phyloP scores from a whole-genome alignment of 2,113 vertebrate species.

The Columbina picui region DNA sequence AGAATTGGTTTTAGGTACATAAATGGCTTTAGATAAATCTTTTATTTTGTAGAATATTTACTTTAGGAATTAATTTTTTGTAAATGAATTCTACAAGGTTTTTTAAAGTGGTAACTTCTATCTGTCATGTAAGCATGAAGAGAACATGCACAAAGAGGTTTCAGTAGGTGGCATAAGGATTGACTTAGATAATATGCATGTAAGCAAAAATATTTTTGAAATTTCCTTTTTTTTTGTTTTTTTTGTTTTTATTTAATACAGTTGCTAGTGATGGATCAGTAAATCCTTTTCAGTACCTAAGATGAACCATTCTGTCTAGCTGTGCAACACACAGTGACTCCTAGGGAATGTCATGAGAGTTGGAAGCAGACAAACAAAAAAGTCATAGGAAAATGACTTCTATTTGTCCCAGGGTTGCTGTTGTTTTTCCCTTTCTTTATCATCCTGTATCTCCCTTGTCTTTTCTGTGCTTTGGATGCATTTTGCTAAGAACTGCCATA shows the following conservation, averaged over 20 bases:
- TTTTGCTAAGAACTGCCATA: neutral
- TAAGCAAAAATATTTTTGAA: neutral
- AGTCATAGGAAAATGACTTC: neutral
- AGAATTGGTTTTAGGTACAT: neutral
- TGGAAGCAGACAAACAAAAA: neutral
- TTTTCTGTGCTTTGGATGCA: neutral
- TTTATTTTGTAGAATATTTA: neutral
- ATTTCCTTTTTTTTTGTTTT: neutral
- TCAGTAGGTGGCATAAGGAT: neutral
- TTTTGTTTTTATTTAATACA: neutral
- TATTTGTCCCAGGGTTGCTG: neutral
- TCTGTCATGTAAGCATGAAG: neutral
- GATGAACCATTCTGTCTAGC: neutral
- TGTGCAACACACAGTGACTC: neutral
- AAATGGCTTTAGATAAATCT: neutral
- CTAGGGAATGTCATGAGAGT: neutral
- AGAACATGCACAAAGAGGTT: neutral
- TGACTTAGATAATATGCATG: neutral
- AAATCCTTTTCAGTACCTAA: neutral
- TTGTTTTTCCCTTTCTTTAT: neutral
- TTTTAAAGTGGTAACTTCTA: neutral
- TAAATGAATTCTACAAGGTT: neutral
- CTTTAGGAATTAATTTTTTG: neutral
- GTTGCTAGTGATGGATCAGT: neutral
- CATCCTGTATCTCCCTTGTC: neutral